Evolutionary conservation across 1,140 invertebrate genomes (phyloP).

Genomic region (Drosophila jambulina): DNA sequence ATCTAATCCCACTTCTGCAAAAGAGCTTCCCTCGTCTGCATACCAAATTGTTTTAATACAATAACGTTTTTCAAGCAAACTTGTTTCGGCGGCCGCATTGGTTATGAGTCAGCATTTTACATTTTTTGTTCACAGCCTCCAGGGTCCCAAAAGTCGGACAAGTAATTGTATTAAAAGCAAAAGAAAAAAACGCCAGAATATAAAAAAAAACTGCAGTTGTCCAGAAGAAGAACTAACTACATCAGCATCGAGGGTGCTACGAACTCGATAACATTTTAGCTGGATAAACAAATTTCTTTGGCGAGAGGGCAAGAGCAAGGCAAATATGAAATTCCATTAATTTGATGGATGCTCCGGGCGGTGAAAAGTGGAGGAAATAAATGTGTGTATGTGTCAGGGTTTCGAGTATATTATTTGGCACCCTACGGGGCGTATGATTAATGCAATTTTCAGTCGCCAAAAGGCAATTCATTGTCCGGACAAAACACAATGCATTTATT

Average conservation of each 20-base stretch:
- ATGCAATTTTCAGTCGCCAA: constrained; percentile 43
- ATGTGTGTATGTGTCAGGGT: constrained; percentile 5
- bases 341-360: constrained; percentile 57
- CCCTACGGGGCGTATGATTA: constrained; percentile 64
- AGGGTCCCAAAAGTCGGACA: constrained; percentile 51
- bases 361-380: not conserved
- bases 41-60: constrained; percentile 77
- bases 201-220: constrained; percentile 5
- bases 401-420: constrained; percentile 29
- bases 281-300: constrained; percentile 64
- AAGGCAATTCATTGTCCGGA: constrained; percentile 5
- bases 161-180: constrained; percentile 79
- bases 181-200: not conserved
- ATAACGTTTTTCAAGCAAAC: constrained; percentile 61
- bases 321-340: constrained; percentile 80
- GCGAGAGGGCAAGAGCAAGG: constrained; percentile 22
- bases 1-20: constrained; percentile 1
- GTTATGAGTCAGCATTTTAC: constrained; percentile 73
- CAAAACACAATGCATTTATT: constrained; percentile 38
- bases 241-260: constrained; percentile 14
- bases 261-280: constrained; percentile 67
- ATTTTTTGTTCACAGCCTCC: constrained; percentile 47
- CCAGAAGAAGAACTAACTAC: constrained; percentile 31
- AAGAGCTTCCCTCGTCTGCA: constrained; percentile 43
- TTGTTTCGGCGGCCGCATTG: constrained; percentile 50